Percentiles rank a stretch among this genome's conserved stretches.
Conservation (phyloP, 2,888 invertebrate genomes). For the Drosophila paracracens region DNA sequence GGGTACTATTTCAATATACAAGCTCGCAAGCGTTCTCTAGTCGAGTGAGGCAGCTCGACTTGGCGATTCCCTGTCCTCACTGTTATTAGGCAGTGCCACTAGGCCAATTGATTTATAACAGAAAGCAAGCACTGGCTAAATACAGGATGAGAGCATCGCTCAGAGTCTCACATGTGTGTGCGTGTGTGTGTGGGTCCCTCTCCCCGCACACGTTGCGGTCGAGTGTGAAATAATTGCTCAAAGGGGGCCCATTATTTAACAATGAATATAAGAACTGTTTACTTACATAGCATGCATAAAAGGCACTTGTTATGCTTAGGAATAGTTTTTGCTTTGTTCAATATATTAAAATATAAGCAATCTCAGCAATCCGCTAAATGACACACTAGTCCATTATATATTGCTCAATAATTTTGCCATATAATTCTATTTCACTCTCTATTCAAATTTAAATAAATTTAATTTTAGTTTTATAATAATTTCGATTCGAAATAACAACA, state of each 20-base stretch:
- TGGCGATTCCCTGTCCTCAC: neutral
- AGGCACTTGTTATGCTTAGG: slow-evolving; percentile 22
- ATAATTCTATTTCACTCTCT: neutral
- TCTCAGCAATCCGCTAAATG: neutral
- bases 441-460: neutral
- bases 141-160: slow-evolving; percentile 19
- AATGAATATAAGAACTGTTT: slow-evolving; percentile 7
- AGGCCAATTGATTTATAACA: slow-evolving; percentile 54
- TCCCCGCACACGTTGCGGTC: neutral
- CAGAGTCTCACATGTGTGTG: neutral
- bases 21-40: neutral
- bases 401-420: neutral
- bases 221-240: slow-evolving; percentile 2
- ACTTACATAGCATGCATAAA: slow-evolving; percentile 27
- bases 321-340: neutral
- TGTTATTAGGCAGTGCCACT: slow-evolving; percentile 6
- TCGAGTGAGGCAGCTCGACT: neutral
- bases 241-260: neutral
- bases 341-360: neutral
- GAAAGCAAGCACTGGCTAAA: slow-evolving; percentile 17
- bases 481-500: slow-evolving; percentile 23
- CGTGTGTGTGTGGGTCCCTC: neutral
- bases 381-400: neutral
- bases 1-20: neutral
- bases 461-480: slow-evolving; percentile 9